These are phyloP conservation scores for Magallana nippona DNA, from an alignment of 2,888 invertebrate genomes.

Conservation along the genomic window DNA sequence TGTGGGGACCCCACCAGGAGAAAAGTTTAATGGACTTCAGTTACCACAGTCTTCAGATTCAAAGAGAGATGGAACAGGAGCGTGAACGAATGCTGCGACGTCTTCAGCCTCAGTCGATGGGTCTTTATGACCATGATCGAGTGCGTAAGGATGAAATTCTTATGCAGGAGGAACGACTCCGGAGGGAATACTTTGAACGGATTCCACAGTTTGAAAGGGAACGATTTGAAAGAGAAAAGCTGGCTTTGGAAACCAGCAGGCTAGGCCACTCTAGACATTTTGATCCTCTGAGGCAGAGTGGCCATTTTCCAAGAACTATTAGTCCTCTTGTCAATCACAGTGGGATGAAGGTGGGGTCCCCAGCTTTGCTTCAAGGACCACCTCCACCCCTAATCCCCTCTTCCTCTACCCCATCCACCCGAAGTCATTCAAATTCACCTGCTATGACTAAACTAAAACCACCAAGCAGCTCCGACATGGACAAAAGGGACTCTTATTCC, in stretches of 20 bases:
- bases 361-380: slow-evolving; percentile 67
- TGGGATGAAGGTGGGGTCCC: slow-evolving; percentile 67
- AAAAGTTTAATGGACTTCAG: slow-evolving; percentile 62
- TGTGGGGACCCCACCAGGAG: slow-evolving; percentile 72
- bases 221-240: slow-evolving; percentile 52
- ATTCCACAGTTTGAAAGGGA: slow-evolving; percentile 65
- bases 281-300: slow-evolving; percentile 53
- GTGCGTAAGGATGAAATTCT: slow-evolving; percentile 68
- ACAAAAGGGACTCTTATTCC: slow-evolving; percentile 68
- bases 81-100: slow-evolving; percentile 66
- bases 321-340: slow-evolving; percentile 69
- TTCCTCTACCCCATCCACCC: slow-evolving; percentile 62
- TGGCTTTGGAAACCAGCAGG: slow-evolving; percentile 63
- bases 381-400: slow-evolving; percentile 74
- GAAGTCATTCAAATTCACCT: slow-evolving; percentile 70
- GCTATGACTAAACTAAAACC: slow-evolving; percentile 69
- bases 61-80: slow-evolving; percentile 64
- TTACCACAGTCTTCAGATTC: slow-evolving; percentile 62
- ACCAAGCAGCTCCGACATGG: slow-evolving; percentile 68
- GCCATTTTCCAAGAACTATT: slow-evolving; percentile 65
- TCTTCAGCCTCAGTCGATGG: slow-evolving; percentile 50
- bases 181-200: slow-evolving; percentile 68
- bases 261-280: slow-evolving; percentile 48
- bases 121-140: slow-evolving; percentile 66
- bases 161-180: slow-evolving; percentile 62